Evolutionary conservation across 2,113 vertebrate species (phyloP).

Genomic region (Poeciliopsis retropinna): DNA sequence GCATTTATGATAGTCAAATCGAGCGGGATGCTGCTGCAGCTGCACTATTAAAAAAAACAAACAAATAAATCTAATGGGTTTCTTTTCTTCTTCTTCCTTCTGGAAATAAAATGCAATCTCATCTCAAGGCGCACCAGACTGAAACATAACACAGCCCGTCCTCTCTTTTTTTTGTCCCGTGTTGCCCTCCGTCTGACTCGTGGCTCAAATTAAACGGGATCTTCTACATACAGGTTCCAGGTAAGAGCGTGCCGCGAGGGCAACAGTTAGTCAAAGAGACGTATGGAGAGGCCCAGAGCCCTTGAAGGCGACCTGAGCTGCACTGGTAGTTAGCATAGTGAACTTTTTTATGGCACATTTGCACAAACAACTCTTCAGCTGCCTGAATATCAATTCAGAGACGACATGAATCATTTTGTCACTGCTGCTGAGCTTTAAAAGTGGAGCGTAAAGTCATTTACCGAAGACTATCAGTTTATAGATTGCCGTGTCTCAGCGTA

Average conservation of each 20-base stretch:
- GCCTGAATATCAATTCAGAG: neutral
- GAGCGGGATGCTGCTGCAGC: constrained; percentile 4
- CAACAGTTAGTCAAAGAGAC: neutral
- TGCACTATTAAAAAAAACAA: constrained; percentile 12
- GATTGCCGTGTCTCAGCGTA: constrained; percentile 7
- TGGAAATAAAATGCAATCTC: constrained; percentile 17
- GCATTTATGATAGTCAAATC: constrained; percentile 10
- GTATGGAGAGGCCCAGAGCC: neutral
- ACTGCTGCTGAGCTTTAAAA: neutral
- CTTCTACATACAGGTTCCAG: neutral
- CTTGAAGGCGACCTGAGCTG: neutral
- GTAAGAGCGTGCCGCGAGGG: neutral
- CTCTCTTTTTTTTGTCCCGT: neutral
- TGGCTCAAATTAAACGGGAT: neutral
- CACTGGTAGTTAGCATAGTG: neutral
- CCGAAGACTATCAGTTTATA: constrained; percentile 5
- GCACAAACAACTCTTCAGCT: neutral
- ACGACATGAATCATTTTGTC: neutral
- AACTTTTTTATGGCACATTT: neutral
- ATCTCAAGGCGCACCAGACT: constrained; percentile 10
- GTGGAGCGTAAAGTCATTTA: neutral
- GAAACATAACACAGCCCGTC: constrained; percentile 1
- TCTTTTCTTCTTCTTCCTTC: constrained; percentile 8
- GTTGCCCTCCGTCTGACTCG: neutral
- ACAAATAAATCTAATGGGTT: constrained; percentile 17